Evolutionary conservation across 2,888 invertebrate species (phyloP), one percentile per base, ranked within the genome.

Genomic region (Mantis religiosa): DNA sequence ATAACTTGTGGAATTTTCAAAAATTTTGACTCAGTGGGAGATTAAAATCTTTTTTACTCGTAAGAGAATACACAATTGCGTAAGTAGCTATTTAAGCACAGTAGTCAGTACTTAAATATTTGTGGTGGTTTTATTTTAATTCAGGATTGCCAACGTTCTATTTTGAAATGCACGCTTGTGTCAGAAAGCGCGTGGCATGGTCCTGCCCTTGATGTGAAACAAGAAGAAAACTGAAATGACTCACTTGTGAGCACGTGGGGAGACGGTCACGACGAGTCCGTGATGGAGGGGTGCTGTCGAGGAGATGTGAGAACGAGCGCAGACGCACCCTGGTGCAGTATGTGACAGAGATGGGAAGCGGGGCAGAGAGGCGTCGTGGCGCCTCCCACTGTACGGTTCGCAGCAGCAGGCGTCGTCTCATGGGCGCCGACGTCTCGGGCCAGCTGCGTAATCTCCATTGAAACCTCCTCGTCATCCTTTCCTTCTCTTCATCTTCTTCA

Each of bases 301-400:
- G 84, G 41, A 91, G 90, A 89, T 91, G 90, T 28, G 90, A 88
- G 90, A 91, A 91, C 28, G 91, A 91, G 86, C 90, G 90, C 84
- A 91, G 91, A 12, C 90, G 89, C 81, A 91, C 91, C 84, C 91
- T 87, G 54, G 89, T 89, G 90, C 90, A 91, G 89, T 91, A 91
- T 20, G 88, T 89, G 83, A 90, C 89, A 28, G 85, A 83, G 87
- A 90, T 87, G 82, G 89, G 47, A 41, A 88, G 83, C 20, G 88
- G 89, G 20, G 87, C 71, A 25, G 87, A 84, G 20, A 85, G 84
- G 28, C 89, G 89, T 28, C 88, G 47, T 28, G 88, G 82, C 84
- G 82, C 71, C 71, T 81, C 86, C n/a, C 41, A 54, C 89, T 54
- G 81, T 30, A 87, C 87, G 54, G 82, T 81, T n/a, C 82, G 81